Conservation (phyloP, 2,888 invertebrate genomes). For the Platycheirus rosarum region DNA sequence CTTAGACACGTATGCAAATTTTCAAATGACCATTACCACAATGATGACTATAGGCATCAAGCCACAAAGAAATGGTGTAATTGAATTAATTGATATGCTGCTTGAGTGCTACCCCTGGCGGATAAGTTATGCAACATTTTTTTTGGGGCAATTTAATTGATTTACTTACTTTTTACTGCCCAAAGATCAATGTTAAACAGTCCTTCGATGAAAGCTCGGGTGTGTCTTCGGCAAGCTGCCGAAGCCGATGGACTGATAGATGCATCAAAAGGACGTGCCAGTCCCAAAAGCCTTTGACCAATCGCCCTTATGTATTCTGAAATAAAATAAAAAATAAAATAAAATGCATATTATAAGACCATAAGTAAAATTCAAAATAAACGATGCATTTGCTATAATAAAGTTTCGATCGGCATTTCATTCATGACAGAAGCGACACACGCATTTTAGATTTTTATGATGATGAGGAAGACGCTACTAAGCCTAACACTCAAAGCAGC, state of each 20-base stretch:
- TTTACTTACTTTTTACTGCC: slow-evolving; percentile 81
- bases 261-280: slow-evolving; percentile 80
- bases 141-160: background rate
- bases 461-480: slow-evolving; percentile 58
- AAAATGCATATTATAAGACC: background rate
- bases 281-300: slow-evolving; percentile 78
- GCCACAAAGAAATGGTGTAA: slow-evolving; percentile 59
- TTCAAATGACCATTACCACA: slow-evolving; percentile 55
- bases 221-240: slow-evolving; percentile 78
- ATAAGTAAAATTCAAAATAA: slow-evolving; percentile 24
- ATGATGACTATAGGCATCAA: slow-evolving; percentile 33
- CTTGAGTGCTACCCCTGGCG: slow-evolving; percentile 44
- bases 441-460: slow-evolving; percentile 52
- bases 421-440: slow-evolving; percentile 43
- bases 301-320: slow-evolving; percentile 79
- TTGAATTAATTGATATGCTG: slow-evolving; percentile 68
- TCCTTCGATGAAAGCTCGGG: slow-evolving; percentile 78
- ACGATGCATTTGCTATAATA: slow-evolving; percentile 13
- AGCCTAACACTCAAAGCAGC: slow-evolving; percentile 37
- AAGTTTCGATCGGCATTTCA: slow-evolving; percentile 43
- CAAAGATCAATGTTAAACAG: slow-evolving; percentile 81
- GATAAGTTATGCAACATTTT: slow-evolving; percentile 48
- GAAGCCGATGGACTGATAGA: slow-evolving; percentile 79
- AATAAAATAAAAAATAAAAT: slow-evolving; percentile 71
- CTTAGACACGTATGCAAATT: slow-evolving; percentile 43